A percentile compares a stretch with the other conserved stretches of the same genome.
Evolutionary conservation across 2,113 vertebrate genomes (phyloP).

Genomic region (Amphiprion percula): DNA sequence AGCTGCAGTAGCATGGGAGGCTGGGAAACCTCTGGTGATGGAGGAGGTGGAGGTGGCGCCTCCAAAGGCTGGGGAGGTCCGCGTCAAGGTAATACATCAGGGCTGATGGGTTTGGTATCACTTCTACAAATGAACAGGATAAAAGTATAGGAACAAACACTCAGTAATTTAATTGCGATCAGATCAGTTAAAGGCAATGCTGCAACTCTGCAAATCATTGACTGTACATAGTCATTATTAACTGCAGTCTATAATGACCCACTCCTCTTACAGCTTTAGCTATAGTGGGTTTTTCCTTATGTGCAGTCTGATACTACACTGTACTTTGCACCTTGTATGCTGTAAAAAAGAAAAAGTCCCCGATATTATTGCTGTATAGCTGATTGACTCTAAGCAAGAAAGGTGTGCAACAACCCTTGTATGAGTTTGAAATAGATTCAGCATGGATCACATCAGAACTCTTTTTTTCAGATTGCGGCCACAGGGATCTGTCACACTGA

Average conservation of each 20-base stretch:
- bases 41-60: constrained; percentile 86
- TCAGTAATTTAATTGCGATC: no score
- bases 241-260: neutral
- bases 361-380: neutral
- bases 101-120: neutral
- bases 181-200: no score
- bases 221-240: no score
- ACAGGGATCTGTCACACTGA: constrained; percentile 91
- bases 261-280: neutral
- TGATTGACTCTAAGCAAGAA: neutral
- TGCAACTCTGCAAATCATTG: no score
- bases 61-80: constrained; percentile 82
- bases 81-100: constrained; percentile 76
- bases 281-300: neutral
- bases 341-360: neutral
- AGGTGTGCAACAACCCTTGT: neutral
- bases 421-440: neutral
- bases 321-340: constrained; percentile 14
- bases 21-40: constrained; percentile 79
- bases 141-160: neutral
- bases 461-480: constrained; percentile 77
- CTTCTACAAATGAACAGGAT: neutral
- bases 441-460: neutral
- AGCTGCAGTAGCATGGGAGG: constrained; percentile 85
- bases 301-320: neutral